These are phyloP conservation scores for Volucella inflata DNA, from an alignment of 2,888 invertebrate genomes.

Conservation along the genomic window DNA sequence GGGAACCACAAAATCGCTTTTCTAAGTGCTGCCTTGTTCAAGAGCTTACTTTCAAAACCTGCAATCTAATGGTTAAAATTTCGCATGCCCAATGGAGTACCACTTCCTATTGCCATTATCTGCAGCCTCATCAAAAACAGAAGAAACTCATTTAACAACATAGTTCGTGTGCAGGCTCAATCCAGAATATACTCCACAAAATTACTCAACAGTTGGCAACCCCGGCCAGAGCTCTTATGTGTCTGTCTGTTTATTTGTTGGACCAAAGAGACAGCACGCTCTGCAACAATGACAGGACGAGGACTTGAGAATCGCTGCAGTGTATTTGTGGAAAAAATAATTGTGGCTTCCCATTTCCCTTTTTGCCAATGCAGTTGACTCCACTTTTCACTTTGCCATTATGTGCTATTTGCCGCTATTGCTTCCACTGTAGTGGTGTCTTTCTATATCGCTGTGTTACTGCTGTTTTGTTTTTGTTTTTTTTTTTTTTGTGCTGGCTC, in stretches of 20 bases:
- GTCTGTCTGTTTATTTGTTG: slow-evolving; percentile 47
- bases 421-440: background rate
- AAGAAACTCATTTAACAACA: too few relatives aligned
- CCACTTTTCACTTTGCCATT: slow-evolving; percentile 74
- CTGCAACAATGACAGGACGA: slow-evolving; percentile 66
- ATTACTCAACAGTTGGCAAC: too few relatives aligned
- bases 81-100: too few relatives aligned
- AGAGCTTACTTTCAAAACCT: too few relatives aligned
- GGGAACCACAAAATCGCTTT: too few relatives aligned
- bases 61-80: too few relatives aligned
- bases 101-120: too few relatives aligned
- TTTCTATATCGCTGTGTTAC: slow-evolving; percentile 4
- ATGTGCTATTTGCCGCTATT: slow-evolving; percentile 23
- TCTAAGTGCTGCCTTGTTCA: too few relatives aligned
- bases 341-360: slow-evolving; percentile 74
- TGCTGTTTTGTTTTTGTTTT: slow-evolving; percentile 22
- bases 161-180: too few relatives aligned
- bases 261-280: slow-evolving; percentile 57
- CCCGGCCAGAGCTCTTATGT: background rate
- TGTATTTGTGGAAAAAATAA: slow-evolving; percentile 74
- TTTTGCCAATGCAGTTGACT: slow-evolving; percentile 74
- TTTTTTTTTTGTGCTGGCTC: slow-evolving; percentile 8
- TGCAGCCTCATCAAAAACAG: too few relatives aligned
- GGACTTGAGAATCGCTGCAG: slow-evolving; percentile 57
- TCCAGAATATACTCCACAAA: too few relatives aligned